Evolutionary conservation across 92 coral and sea anemone genomes (phyloP), one percentile per base, ranked within the genome.

Genomic region (Hydrozoanthus gracilis): DNA sequence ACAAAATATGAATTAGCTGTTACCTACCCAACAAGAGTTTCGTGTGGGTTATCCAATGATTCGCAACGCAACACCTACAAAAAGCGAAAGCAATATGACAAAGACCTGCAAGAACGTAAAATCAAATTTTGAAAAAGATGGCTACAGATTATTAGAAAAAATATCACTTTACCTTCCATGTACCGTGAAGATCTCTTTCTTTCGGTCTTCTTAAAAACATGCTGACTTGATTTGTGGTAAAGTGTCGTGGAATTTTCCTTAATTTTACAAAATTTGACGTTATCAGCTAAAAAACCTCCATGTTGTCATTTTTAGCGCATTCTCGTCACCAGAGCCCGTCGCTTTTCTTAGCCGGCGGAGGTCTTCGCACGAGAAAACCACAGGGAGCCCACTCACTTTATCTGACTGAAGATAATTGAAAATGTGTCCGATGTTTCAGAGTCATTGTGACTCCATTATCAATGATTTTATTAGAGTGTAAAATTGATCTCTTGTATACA

Each of bases 111-210:
- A 0, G 12, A 67, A 7, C 11, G 56, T 4, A 74, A 16, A 50
- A 45, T 80, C 49, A 60, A 27, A 6, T 10, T 27, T 45, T 20
- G 82, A 76, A 48, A 51, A 18, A 77, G 49, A 77, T 52, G 51
- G 72, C 64, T 60, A 44, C 52, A 54, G 47, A 46, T 5, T 7
- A 12, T 13, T 27, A 35, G 10, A 20, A 20, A 20, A 8, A 2
- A 8, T 72, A 16, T 44, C 72, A 52, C 8, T 48, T 65, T 44
- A 80, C 85, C 85, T 80, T 80, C 85, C 85, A 80, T 64, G 74
- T 64, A 12, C 85, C 85, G 50, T 80, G 66, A 80, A 80, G 85
- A 62, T 80, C 85, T 80, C 66, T 80, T 39, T 80, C 85, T 66
- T 62, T 60, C 12, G 85, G 85, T 66, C 73, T 80, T 65, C 27